Evolutionary conservation across 2,113 vertebrate species (phyloP).

Genomic region (Neofelis nebulosa): DNA sequence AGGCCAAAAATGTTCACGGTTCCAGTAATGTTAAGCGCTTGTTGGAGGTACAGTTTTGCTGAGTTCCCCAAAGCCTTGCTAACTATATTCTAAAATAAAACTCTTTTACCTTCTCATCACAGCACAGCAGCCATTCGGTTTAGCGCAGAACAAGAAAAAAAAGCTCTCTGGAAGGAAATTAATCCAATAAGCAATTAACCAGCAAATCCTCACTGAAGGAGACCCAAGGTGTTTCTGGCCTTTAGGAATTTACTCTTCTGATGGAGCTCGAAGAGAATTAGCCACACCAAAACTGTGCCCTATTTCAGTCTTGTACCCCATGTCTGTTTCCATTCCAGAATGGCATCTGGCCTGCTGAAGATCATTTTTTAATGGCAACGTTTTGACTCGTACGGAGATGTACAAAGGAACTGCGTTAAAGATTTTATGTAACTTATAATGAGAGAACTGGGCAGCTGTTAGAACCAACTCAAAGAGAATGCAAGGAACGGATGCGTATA

Average conservation of each 20-base stretch:
- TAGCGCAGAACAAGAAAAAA: conserved; percentile 2
- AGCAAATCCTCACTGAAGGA: conserved; percentile 21
- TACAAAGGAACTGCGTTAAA: conserved; percentile 36
- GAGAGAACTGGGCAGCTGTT: background rate
- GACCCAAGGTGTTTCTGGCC: background rate
- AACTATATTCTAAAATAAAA: conserved; percentile 44
- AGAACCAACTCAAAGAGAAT: conserved; percentile 49
- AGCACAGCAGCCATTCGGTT: background rate
- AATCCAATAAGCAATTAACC: conserved; percentile 35
- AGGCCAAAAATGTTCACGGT: conserved; percentile 51
- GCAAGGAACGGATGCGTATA: background rate
- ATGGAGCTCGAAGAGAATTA: background rate
- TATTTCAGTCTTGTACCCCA: conserved; percentile 3
- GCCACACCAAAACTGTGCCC: background rate
- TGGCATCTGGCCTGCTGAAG: conserved; percentile 14
- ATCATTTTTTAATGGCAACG: conserved; percentile 36
- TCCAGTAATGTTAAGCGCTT: conserved; percentile 46
- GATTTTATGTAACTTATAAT: conserved; percentile 26
- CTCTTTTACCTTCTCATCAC: background rate
- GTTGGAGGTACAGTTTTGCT: conserved; percentile 39
- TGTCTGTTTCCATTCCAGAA: conserved; percentile 13
- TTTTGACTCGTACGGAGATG: background rate
- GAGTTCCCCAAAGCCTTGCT: conserved; percentile 37
- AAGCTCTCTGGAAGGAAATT: conserved; percentile 18
- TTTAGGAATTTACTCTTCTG: conserved; percentile 4